Evolutionary conservation across 2,888 invertebrate genomes (phyloP), one percentile per base, ranked within the genome.

Genomic region (Cantharis flavilabris): DNA sequence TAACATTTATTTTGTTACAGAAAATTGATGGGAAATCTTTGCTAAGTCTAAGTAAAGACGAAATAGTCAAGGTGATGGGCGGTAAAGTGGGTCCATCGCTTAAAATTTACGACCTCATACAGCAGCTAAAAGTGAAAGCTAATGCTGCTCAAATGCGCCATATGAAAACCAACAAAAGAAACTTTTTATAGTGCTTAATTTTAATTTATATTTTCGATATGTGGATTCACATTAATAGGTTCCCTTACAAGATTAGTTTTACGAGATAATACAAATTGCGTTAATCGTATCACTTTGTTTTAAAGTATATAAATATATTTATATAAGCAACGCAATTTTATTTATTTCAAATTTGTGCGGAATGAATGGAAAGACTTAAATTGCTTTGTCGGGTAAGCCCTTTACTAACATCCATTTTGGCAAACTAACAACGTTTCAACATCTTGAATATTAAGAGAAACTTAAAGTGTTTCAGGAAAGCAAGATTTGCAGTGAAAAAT

Each of bases 11-110:
- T 79, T 82, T 83, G 83, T 89, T 89, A 18, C 89, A 94, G 91
- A 93, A 93, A 87, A 93, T 98, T 80, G 95, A 95, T 83, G 98
- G 98, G 1, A 92, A 94, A 78, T 92, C 92, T 86, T 90, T 98
- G 85, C 89, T 98, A 78, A 92, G 93, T 81, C 89, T 98, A 77
- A 94, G 94, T 71, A 97, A 97, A 89, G 97, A 97, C 87, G 95
- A 97, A 89, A 95, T 98, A 80, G 93, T 97, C 83, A 95, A 94
- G 84, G 90, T 97, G 80, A 93, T 97, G 23, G 95, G 96, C 82
- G 97, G 96, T 92, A 98, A 97, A 91, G 97, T 98, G 77, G 98
- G 98, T 1, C 98, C 98, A 9, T 97, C 97, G 16, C 88, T 98
- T 78, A 98, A 98, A 90, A 97, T 98, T 84, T 95, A 92, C 86